Conservation (phyloP, 2,888 invertebrate genomes). For the Argynnis bischoffii region DNA sequence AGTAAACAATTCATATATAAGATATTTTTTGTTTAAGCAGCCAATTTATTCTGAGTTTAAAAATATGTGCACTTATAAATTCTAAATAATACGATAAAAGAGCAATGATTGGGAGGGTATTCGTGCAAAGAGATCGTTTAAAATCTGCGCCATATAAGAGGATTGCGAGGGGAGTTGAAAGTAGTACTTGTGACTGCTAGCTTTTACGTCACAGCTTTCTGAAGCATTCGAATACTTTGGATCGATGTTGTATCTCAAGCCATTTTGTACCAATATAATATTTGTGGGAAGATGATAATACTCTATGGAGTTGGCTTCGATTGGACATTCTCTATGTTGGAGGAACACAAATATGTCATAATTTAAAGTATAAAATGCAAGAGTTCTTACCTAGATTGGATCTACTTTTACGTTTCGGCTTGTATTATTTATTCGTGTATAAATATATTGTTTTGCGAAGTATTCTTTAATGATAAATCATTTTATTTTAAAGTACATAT, state of each 20-base stretch:
- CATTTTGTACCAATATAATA: conserved; percentile 27
- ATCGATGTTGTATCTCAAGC: conserved; percentile 25
- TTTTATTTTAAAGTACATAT: no score
- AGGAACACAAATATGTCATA: background rate
- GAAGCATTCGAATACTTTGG: conserved; percentile 26
- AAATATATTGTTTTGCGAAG: no score
- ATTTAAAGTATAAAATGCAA: background rate
- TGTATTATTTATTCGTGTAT: no score
- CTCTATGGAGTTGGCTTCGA: conserved; percentile 9
- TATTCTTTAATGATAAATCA: no score
- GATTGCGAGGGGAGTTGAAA: conserved; percentile 31
- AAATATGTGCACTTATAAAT: background rate
- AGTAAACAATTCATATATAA: no score
- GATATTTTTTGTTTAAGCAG: no score
- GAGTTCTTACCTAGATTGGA: no score
- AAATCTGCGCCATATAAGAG: conserved; percentile 35
- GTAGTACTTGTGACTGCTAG: conserved; percentile 33
- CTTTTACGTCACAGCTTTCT: conserved; percentile 31
- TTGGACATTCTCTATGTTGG: background rate
- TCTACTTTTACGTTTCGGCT: no score
- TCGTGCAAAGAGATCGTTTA: conserved; percentile 31
- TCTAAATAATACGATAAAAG: conserved; percentile 22
- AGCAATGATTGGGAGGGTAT: conserved; percentile 26
- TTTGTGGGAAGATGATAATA: conserved; percentile 21
- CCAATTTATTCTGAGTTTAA: background rate